Evolutionary conservation across 2,888 invertebrate genomes (phyloP), one percentile per base, ranked within the genome.

Genomic region (Epirrita christyi): DNA sequence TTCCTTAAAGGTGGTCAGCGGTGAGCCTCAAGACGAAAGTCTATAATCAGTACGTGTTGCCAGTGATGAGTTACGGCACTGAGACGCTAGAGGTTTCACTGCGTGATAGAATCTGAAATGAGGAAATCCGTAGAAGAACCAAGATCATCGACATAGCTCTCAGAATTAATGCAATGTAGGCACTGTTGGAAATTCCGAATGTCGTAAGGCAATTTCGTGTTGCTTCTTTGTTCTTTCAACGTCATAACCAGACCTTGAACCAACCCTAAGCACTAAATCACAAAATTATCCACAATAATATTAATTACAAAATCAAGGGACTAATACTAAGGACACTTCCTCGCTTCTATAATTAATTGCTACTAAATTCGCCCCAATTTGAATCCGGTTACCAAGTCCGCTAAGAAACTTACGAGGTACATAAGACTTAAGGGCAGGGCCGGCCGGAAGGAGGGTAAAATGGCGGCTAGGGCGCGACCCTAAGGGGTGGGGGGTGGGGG

Each of bases 341-440:
- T 84, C 79, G 81, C 72, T 81, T 86, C 81, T 78, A 89, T 90
- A 92, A 92, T 92, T 92, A 92, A 92, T 92, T 91, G 91, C 91
- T 91, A 92, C 91, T 91, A 91, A 92, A 92, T 91, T 92, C 88
- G 88, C 85, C 85, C 88, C 89, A 91, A 91, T 92, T 91, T 88
- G 91, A 91, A 91, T 91, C 91, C 92, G 88, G 89, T 87, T 89
- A 85, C 86, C 83, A 85, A 91, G 91, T 89, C 91, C 88, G 83
- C 83, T 86, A 92, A 91, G 92, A 91, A 91, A 91, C 90, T 91
- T 90, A 90, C 89, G 81, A 88, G 84, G 91, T 92, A 92, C 90
- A 91, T 91, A 91, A 89, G 91, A 91, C 90, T 91, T 90, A 91
- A 91, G 91, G 91, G 90, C 91, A 83, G 91, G 86, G 83, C 87